Percentiles rank a stretch among this genome's conserved stretches.
phyloP scores from a whole-genome alignment of 92 coral and sea anemone species.

The Phenganax stokvisi region DNA sequence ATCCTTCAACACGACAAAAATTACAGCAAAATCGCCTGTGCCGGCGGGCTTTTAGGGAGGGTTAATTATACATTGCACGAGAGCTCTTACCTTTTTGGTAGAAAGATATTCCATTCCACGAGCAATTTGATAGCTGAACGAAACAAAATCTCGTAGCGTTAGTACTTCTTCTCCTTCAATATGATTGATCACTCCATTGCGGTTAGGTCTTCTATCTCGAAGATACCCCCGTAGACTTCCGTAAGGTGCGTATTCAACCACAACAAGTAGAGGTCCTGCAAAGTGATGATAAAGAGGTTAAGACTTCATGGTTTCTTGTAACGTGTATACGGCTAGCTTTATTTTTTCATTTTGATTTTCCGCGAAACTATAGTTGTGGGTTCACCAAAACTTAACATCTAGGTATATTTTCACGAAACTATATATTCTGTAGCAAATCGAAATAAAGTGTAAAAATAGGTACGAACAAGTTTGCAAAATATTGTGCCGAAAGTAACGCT shows the following conservation, averaged over 20 bases:
- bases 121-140: constrained; percentile 70
- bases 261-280: constrained; percentile 69
- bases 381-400: too few species aligned
- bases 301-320: too few species aligned
- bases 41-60: background rate
- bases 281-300: background rate
- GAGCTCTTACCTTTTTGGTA: constrained; percentile 58
- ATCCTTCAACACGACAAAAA: too few species aligned
- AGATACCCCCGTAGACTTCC: constrained; percentile 72
- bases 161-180: constrained; percentile 51
- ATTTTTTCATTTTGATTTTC: too few species aligned
- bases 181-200: constrained; percentile 42
- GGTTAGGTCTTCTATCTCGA: constrained; percentile 69
- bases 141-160: constrained; percentile 57
- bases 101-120: constrained; percentile 78
- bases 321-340: too few species aligned
- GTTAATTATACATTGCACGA: background rate
- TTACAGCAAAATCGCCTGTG: too few species aligned
- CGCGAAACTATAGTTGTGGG: too few species aligned
- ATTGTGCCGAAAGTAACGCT: too few species aligned
- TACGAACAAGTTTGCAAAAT: too few species aligned
- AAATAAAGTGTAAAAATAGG: too few species aligned
- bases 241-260: constrained; percentile 70
- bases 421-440: too few species aligned
- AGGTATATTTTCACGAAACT: too few species aligned